These are phyloP conservation scores for Synanthedon vespiformis DNA, from an alignment of 2,888 invertebrate genomes.

Conservation along the genomic window DNA sequence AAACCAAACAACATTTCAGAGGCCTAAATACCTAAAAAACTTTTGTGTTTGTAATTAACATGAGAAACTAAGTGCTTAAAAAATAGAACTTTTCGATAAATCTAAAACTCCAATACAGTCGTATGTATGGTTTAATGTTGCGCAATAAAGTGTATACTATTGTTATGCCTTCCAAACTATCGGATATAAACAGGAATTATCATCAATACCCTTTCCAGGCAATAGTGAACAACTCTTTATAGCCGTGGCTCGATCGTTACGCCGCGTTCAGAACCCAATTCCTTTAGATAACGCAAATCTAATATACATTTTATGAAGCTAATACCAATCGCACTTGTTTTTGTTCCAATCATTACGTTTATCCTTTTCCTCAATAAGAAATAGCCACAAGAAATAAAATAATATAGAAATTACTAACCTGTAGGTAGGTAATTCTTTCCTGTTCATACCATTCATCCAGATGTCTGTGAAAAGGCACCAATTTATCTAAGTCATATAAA, in stretches of 20 bases:
- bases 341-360: neutral
- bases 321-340: neutral
- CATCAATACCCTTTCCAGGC: constrained; percentile 40
- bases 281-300: constrained; percentile 23
- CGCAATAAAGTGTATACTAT: constrained; percentile 19
- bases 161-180: constrained; percentile 26
- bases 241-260: constrained; percentile 23
- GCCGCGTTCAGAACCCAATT: constrained; percentile 33
- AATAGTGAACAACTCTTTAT: constrained; percentile 40
- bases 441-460: too few species aligned
- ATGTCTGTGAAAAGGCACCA: neutral
- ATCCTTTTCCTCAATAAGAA: neutral
- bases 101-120: too few species aligned
- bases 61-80: too few species aligned
- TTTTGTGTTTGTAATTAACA: too few species aligned
- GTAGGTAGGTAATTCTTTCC: too few species aligned
- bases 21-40: too few species aligned
- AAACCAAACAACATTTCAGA: too few species aligned
- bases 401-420: neutral
- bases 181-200: constrained; percentile 46
- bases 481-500: neutral
- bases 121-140: too few species aligned
- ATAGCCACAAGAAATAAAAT: neutral
- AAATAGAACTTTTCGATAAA: too few species aligned
- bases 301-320: constrained; percentile 6